These are phyloP conservation scores for Oryzias woworae DNA, from an alignment of 2,113 vertebrate species.

Conservation along the genomic window DNA sequence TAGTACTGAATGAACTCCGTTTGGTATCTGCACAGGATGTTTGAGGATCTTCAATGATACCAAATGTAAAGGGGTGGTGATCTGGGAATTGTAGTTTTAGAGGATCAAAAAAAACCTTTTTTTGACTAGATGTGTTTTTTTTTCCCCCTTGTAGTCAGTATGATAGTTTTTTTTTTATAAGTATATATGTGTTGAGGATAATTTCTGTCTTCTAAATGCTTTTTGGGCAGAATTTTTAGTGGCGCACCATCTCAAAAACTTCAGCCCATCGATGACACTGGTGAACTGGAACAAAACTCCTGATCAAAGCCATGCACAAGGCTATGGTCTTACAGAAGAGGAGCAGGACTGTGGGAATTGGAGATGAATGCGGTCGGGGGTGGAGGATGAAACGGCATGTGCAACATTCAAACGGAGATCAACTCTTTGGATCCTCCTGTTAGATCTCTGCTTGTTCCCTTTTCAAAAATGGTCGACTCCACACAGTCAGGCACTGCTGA, in stretches of 20 bases:
- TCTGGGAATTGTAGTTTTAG: too few species aligned
- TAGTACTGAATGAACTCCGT: too few species aligned
- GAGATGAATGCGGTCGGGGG: constrained; percentile 17
- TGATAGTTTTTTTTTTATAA: too few species aligned
- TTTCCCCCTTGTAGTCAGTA: too few species aligned
- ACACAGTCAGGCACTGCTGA: constrained; percentile 2
- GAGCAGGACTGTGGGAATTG: constrained; percentile 29
- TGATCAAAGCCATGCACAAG: constrained; percentile 54
- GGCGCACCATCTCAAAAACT: background rate
- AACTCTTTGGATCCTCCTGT: constrained; percentile 59
- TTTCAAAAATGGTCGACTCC: constrained; percentile 26
- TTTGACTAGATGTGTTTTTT: too few species aligned
- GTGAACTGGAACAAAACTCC: constrained; percentile 41
- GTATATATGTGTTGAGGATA: too few species aligned
- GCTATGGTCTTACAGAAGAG: constrained; percentile 40
- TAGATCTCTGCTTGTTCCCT: constrained; percentile 53
- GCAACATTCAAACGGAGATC: constrained; percentile 58
- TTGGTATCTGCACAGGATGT: too few species aligned
- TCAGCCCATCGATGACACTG: constrained; percentile 18
- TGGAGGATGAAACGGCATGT: constrained; percentile 68
- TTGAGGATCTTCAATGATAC: too few species aligned
- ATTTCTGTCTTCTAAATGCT: too few species aligned
- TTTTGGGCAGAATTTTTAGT: background rate
- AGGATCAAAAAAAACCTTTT: too few species aligned
- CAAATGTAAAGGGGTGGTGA: too few species aligned